phyloP scores from a whole-genome alignment of 2,113 vertebrate genomes.

The Arenaria interpres region DNA sequence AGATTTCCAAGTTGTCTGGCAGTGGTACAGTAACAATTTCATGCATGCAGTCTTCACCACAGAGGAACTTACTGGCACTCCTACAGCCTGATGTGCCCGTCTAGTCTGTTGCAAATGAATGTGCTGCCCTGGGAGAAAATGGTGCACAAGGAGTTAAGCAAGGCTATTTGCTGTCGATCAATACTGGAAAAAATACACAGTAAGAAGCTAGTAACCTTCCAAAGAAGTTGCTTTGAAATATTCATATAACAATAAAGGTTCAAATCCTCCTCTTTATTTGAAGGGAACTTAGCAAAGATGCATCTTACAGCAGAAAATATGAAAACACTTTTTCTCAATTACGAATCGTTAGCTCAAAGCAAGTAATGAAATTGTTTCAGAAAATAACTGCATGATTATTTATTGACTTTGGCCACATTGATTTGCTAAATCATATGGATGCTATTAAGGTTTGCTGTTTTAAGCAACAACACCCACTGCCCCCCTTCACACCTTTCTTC shows the following conservation, averaged over 20 bases:
- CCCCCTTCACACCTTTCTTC: slow-evolving; percentile 37
- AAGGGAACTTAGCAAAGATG: slow-evolving; percentile 18
- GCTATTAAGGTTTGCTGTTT: slow-evolving; percentile 78
- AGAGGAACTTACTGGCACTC: neutral
- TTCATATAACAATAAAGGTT: neutral
- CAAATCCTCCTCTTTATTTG: slow-evolving; percentile 31
- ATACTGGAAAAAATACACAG: neutral
- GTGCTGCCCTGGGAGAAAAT: neutral
- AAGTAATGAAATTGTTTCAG: slow-evolving; percentile 74
- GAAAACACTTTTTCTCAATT: slow-evolving; percentile 58
- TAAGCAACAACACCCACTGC: slow-evolving; percentile 54
- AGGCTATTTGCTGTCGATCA: neutral
- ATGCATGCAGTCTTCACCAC: neutral
- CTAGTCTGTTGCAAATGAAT: neutral
- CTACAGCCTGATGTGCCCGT: neutral
- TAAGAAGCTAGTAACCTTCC: slow-evolving; percentile 9
- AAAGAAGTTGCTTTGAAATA: slow-evolving; percentile 43
- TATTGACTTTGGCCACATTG: slow-evolving; percentile 78
- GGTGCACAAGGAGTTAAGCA: neutral
- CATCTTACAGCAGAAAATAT: slow-evolving; percentile 34
- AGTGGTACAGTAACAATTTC: neutral
- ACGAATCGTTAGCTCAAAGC: slow-evolving; percentile 58
- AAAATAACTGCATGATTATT: slow-evolving; percentile 77
- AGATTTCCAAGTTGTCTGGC: slow-evolving; percentile 19
- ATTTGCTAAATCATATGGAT: slow-evolving; percentile 79